Conservation (phyloP, 2,113 vertebrate species). For the Atractosteus spatula region DNA sequence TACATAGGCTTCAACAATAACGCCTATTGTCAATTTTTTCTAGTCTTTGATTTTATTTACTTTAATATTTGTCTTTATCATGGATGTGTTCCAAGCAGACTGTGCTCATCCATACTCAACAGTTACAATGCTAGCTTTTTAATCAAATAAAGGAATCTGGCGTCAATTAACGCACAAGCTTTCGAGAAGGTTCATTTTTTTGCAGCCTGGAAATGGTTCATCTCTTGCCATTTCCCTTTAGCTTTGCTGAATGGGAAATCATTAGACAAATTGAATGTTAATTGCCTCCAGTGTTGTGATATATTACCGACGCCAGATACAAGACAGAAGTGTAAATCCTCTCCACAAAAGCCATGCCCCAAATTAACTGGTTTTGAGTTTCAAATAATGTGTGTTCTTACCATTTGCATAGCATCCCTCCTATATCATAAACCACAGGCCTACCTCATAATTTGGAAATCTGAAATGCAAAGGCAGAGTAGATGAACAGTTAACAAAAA, state of each 20-base stretch:
- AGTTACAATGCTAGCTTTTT: neutral
- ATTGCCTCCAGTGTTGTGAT: too few species aligned
- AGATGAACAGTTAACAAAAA: neutral
- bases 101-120: neutral
- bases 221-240: neutral
- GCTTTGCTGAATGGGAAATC: neutral
- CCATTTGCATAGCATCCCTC: too few species aligned
- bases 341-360: too few species aligned
- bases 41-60: too few species aligned
- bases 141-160: conserved; percentile 7
- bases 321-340: conserved; percentile 10
- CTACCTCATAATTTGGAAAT: too few species aligned
- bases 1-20: neutral
- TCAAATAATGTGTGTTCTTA: too few species aligned
- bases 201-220: neutral
- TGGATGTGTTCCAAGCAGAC: too few species aligned
- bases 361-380: too few species aligned
- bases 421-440: too few species aligned
- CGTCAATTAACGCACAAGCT: conserved; percentile 4
- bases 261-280: too few species aligned
- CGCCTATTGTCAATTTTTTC: neutral
- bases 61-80: too few species aligned
- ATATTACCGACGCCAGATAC: neutral
- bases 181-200: neutral
- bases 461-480: neutral